These are phyloP conservation scores for Heterocephalus glaber DNA, from an alignment of 2,113 vertebrate species.

Conservation along the genomic window DNA sequence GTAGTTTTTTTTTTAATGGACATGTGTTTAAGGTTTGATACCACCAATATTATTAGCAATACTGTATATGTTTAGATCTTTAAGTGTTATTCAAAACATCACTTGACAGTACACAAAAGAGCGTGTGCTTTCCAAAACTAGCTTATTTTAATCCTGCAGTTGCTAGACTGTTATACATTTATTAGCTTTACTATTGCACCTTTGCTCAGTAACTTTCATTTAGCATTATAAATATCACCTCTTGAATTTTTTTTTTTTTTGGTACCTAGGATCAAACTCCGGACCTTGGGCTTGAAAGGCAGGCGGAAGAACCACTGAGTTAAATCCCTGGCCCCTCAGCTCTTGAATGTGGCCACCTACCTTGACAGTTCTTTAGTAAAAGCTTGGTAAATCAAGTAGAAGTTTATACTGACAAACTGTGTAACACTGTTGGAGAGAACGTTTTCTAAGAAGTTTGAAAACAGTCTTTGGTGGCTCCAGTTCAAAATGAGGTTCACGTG, in stretches of 20 bases:
- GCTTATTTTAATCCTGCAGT: neutral
- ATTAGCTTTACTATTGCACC: neutral
- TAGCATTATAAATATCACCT: neutral
- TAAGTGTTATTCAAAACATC: neutral
- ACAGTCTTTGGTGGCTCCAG: neutral
- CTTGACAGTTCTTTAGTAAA: neutral
- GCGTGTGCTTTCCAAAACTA: neutral
- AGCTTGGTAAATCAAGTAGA: neutral
- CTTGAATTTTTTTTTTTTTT: no score
- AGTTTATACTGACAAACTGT: neutral
- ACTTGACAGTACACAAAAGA: neutral
- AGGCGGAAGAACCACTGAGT: no score
- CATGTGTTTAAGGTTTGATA: neutral
- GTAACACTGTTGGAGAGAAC: neutral
- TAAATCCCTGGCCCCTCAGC: no score
- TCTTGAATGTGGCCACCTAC: neutral
- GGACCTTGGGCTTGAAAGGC: no score
- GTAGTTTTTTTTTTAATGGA: neutral
- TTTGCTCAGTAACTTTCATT: neutral
- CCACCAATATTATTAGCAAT: neutral
- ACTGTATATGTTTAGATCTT: neutral
- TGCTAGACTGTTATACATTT: no score
- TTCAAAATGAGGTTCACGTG: conserved; percentile 42
- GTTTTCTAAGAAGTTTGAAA: conserved; percentile 12
- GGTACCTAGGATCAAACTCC: no score